A percentile compares a stretch with the other conserved stretches of the same genome.
Conservation (phyloP, 1,140 invertebrate species). For the Aphis craccivora region DNA sequence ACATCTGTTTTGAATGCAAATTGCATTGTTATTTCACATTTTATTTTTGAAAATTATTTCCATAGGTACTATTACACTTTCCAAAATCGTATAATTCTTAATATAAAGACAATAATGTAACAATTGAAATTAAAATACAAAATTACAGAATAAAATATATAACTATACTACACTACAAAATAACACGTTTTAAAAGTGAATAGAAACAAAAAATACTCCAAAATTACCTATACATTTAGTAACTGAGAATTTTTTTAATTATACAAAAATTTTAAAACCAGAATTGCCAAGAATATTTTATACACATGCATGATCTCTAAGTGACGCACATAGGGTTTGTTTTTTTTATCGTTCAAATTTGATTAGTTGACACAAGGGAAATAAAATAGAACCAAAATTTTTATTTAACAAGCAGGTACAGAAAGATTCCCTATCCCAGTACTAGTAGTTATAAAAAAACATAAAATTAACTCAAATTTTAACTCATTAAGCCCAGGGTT, state of each 20-base stretch:
- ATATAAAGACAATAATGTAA: background rate
- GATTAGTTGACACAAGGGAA: no score
- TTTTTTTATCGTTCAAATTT: no score
- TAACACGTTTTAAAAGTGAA: background rate
- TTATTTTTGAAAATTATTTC: background rate
- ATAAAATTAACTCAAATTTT: background rate
- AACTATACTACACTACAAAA: background rate
- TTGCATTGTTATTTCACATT: background rate
- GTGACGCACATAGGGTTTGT: no score
- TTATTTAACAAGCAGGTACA: no score
- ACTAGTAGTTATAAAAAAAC: background rate
- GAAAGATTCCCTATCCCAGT: background rate
- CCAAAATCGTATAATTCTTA: background rate
- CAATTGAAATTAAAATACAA: background rate
- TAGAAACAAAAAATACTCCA: background rate
- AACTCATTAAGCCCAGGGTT: background rate
- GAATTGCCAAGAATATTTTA: background rate
- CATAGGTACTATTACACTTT: background rate
- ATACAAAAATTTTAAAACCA: background rate
- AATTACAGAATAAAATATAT: background rate
- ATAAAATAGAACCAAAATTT: no score
- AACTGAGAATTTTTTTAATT: background rate
- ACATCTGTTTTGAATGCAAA: conserved; percentile 21
- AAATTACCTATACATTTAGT: background rate
- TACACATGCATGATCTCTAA: no score